Evolutionary conservation across 2,113 vertebrate species (phyloP), one percentile per base, ranked within the genome.

Genomic region (Melanerpes formicivorus): DNA sequence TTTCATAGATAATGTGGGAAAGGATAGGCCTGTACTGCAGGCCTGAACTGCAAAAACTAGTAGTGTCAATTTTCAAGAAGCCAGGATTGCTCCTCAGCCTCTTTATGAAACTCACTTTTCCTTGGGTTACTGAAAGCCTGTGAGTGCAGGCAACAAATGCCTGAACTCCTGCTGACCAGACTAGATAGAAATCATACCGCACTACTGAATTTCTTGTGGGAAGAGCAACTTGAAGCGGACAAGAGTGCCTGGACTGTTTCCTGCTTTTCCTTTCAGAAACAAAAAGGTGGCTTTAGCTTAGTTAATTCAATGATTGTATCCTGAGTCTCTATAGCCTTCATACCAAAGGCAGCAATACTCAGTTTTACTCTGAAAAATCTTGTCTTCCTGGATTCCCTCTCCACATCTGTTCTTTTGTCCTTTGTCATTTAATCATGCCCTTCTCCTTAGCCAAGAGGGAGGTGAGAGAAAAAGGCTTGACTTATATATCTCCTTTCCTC

Each of bases 101-200:
- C 40, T 25, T 55, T 11, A 7, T 9, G 30, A 30, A 63, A 3
- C 2, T 84, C 32, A 11, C 32, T 88, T 18, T 13, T 65, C 0
- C 42, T 34, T 34, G 19, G 46, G 10, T 19, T 29, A 2, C 22
- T 69, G 18, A 37, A 62, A 71, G 27, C 8, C 23, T 81, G 21
- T 6, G 23, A 14, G 18, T 80, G 73, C 65, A 78, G 55, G 34
- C 14, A 72, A 11, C 2, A 19, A 71, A 54, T 5, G 9, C 37
- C 32, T 1, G 2, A 90, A 19, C 16, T 82, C 29, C 25, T n/a
- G 2, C 19, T n/a, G 48, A 50, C 34, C 3, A 0, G 26, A 10
- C 19, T 29, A 62, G 37, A 4, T 54, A 5, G 50, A 62, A 88
- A 70, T 40, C 3, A 3, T 10, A n/a, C 0, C 0, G 2, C 14